Base-by-base conservation (phyloP, 2,888 invertebrate genomes). In the Argyresthia goedartella region DNA sequence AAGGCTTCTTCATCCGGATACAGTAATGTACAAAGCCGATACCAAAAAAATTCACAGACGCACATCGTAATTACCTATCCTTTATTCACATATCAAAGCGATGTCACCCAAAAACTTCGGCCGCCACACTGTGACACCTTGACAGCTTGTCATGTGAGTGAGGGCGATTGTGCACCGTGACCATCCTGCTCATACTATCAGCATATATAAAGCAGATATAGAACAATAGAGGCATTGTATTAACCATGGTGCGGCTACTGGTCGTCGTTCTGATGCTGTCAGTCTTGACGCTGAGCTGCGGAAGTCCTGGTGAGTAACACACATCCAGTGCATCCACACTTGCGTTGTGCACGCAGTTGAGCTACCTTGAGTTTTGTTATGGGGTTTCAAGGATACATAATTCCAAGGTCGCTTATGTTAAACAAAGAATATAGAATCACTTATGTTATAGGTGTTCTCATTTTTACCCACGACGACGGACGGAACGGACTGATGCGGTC, bases 291-390 rank as follows among this genome's bases (percentile, higher is more conserved):
- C 47, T 55, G 10, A 36, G 55, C 33, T 49, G 57, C 35, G 59
- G 57, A 14, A 56, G 57, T 14, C 57, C 59, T 25, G 66, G 69
- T 69, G 53, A 62, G 60, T 50, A 3, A 14, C 15, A 13, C 39
- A 1, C 9, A 13, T 8, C 15, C 13, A 3, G 9, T 13, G 14
- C 25, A n/a, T 14, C 10, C 45, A 45, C 10, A 45, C 15, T 45
- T 15, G 45, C 15, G 4, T 45, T 45, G 13, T 44, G 11, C 9
- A 7, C 43, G 9, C 44, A 44, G 13, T 7, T 13, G 25, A 25
- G 25, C 25, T 25, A 25, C 6, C 6, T 25, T 2, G 25, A 4
- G 25, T 25, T 25, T 25, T 6, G 25, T 4, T 25, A 25, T 25
- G 3, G 25, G 25, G 25, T 25, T 25, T 25, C 6, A n/a, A 25